Base-by-base conservation (phyloP, 2,797 vertebrate species). In the Typhlichthys subterraneus region DNA sequence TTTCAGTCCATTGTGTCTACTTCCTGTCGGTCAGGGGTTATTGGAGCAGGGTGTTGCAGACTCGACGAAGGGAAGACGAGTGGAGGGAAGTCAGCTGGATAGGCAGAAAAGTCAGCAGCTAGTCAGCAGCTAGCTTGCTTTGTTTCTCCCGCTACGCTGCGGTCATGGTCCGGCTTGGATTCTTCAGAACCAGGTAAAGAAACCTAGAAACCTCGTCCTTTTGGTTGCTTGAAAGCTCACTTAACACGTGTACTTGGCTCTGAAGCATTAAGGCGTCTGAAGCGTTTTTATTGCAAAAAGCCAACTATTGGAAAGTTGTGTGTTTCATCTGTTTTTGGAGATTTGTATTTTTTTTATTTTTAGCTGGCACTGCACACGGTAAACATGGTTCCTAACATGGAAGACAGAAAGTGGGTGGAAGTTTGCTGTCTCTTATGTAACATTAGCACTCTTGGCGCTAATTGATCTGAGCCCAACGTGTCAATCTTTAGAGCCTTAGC, bases 11-110 rank as follows among this genome's bases (percentile, higher is more conserved):
- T 95, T 96, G 95, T 96, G 94, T 95, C 93, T 95, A 91, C 91
- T 97, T 98, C 95, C 96, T 98, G 93, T 90, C 89, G 95, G 94
- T 95, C 95, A 95, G 92, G 94, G 94, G 94, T 95, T 93, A 93
- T 86, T 92, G 93, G 94, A 94, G 93, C 92, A 92, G 94, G 93
- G 94, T 94, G 92, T 93, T 94, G 89, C 92, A 94, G 90, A 93
- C 87, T 75, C 85, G 42, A 87, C 19, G 63, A 81, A 84, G 82
- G 78, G 71, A 62, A 84, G 85, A 77, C 79, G 81, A 87, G 92
- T 82, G 85, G 82, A 81, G 85, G 88, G 85, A 86, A 83, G 83
- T 90, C 85, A 85, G 90, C 88, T 76, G 91, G 86, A 82, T 79
- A 61, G 59, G 88, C 91, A 91, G 92, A 92, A 93, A 94, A 92